Evolutionary conservation across 2,797 vertebrate species (phyloP).

Genomic region (Tarsius wallacei): DNA sequence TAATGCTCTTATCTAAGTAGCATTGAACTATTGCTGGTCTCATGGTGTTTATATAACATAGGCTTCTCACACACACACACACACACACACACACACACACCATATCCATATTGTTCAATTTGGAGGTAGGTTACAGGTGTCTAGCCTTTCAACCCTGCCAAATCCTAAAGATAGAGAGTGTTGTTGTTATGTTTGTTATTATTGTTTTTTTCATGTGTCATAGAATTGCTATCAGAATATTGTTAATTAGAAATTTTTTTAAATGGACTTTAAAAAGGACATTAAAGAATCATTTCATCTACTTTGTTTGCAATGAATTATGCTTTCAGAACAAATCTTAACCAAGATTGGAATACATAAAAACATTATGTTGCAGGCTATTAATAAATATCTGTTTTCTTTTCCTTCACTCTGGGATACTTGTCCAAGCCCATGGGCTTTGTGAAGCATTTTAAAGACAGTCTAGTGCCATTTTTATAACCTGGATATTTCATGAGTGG

Average conservation of each 20-base stretch:
- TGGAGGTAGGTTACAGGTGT: neutral
- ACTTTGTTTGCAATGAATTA: neutral
- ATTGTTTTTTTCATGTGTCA: neutral
- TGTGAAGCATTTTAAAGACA: constrained; percentile 18
- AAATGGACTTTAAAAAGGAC: neutral
- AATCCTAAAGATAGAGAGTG: neutral
- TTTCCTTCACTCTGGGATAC: neutral
- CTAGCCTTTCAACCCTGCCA: neutral
- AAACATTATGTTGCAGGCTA: neutral
- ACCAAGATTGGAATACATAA: neutral
- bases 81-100: too few species aligned
- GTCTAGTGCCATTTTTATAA: neutral
- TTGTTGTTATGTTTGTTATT: neutral
- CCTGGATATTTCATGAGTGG: neutral
- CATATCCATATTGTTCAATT: neutral
- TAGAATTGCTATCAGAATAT: neutral
- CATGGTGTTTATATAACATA: neutral
- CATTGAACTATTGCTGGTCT: neutral
- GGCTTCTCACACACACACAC: neutral
- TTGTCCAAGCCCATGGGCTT: neutral
- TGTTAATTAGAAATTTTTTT: neutral
- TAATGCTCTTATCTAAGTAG: neutral
- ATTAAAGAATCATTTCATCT: neutral
- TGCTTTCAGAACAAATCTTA: constrained; percentile 35
- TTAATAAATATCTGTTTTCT: neutral